Conservation (phyloP, 2,113 vertebrate species). For the Xenopus borealis region DNA sequence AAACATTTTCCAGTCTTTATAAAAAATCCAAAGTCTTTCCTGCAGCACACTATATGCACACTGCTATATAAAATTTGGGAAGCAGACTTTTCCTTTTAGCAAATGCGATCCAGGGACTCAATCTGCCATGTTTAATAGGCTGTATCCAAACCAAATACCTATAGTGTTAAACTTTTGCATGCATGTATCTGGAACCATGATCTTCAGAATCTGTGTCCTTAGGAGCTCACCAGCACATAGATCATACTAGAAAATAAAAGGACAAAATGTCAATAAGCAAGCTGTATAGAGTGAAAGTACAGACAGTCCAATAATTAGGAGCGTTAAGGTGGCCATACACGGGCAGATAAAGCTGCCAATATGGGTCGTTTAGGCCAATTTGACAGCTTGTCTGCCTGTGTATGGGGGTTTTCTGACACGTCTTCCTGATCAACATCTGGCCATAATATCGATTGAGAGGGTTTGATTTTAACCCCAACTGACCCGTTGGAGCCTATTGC, state of each 20-base stretch:
- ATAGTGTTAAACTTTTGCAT: slow-evolving; percentile 67
- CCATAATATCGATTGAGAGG: too few relatives aligned
- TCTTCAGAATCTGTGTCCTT: slow-evolving; percentile 61
- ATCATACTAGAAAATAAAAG: slow-evolving; percentile 83
- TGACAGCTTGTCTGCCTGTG: too few relatives aligned
- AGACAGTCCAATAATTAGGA: too few relatives aligned
- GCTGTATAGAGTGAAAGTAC: too few relatives aligned
- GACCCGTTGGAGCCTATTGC: too few relatives aligned
- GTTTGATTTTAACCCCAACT: too few relatives aligned
- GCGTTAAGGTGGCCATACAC: too few relatives aligned
- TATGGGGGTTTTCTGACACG: too few relatives aligned
- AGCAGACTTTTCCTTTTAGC: slow-evolving; percentile 53
- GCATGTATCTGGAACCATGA: slow-evolving; percentile 65
- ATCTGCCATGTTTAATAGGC: slow-evolving; percentile 52
- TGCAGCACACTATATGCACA: slow-evolving; percentile 70
- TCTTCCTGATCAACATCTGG: too few relatives aligned
- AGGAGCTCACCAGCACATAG: slow-evolving; percentile 98
- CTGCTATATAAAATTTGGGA: slow-evolving; percentile 61
- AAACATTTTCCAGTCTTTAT: slow-evolving; percentile 62
- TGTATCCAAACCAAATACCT: slow-evolving; percentile 60
- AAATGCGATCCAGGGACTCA: slow-evolving; percentile 56
- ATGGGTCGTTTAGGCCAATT: too few relatives aligned
- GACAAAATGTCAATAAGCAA: too few relatives aligned
- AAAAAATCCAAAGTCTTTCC: slow-evolving; percentile 75
- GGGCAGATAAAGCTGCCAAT: too few relatives aligned